Conservation (phyloP, 2,797 vertebrate species). For the Alauda arvensis region DNA sequence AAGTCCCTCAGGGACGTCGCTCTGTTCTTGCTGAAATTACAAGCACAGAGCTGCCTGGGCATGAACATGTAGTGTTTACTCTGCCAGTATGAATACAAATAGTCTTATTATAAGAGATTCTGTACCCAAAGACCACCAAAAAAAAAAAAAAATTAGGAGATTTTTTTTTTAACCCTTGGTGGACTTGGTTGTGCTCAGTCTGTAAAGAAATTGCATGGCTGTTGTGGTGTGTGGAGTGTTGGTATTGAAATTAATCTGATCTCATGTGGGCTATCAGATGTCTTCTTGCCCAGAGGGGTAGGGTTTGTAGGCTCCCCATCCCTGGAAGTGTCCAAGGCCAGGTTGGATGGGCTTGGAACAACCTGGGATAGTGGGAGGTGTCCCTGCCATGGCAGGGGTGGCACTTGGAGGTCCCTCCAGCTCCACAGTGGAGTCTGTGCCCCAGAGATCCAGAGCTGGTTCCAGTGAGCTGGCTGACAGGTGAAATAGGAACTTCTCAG, state of each 20-base stretch:
- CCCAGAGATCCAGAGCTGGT: background rate
- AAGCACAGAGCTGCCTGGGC: constrained; percentile 79
- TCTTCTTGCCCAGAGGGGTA: background rate
- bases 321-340: background rate
- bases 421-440: background rate
- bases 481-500: background rate
- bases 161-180: constrained; percentile 76
- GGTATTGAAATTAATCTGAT: background rate
- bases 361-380: background rate
- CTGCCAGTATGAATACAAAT: constrained; percentile 84
- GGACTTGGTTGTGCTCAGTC: background rate
- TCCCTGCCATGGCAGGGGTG: background rate
- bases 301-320: background rate
- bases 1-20: constrained; percentile 75
- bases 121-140: constrained; percentile 74
- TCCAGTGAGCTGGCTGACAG: background rate
- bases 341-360: background rate
- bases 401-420: background rate
- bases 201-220: background rate
- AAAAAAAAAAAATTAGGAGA: constrained; percentile 63
- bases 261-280: background rate
- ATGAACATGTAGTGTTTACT: constrained; percentile 81
- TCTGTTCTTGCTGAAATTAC: constrained; percentile 81
- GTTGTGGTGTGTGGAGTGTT: background rate
- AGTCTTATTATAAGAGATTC: constrained; percentile 80